Evolutionary conservation across 2,113 vertebrate species (phyloP).

Genomic region (Nyctibius bracteatus): DNA sequence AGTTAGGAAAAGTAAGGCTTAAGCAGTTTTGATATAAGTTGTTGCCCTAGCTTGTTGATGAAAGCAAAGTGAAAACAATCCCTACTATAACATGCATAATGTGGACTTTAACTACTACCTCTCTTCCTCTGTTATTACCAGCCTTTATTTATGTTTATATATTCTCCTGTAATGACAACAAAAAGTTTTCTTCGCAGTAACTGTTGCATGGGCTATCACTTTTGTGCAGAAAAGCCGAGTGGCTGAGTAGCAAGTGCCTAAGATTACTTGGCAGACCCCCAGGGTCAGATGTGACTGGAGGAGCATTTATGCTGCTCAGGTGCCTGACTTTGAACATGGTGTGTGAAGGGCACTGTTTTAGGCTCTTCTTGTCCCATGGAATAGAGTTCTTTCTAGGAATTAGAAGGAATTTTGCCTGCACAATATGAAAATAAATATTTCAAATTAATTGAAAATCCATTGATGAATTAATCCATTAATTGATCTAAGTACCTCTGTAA

Average conservation of each 20-base stretch:
- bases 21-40: neutral
- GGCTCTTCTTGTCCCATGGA: neutral
- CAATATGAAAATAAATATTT: neutral
- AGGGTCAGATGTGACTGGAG: neutral
- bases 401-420: neutral
- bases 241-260: neutral
- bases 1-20: neutral
- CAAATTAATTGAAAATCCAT: neutral
- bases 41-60: neutral
- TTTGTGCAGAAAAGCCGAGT: neutral
- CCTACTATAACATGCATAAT: neutral
- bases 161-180: neutral
- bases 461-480: neutral
- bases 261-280: neutral
- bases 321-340: neutral
- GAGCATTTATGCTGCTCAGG: neutral
- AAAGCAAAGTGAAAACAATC: neutral
- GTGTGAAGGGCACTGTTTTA: neutral
- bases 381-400: neutral
- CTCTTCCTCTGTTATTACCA: neutral
- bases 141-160: neutral
- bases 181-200: neutral
- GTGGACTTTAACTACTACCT: neutral
- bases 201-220: neutral
- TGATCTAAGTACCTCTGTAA: neutral